Evolutionary conservation across 2,797 vertebrate genomes (phyloP).

Genomic region (Brachymystax lenok): DNA sequence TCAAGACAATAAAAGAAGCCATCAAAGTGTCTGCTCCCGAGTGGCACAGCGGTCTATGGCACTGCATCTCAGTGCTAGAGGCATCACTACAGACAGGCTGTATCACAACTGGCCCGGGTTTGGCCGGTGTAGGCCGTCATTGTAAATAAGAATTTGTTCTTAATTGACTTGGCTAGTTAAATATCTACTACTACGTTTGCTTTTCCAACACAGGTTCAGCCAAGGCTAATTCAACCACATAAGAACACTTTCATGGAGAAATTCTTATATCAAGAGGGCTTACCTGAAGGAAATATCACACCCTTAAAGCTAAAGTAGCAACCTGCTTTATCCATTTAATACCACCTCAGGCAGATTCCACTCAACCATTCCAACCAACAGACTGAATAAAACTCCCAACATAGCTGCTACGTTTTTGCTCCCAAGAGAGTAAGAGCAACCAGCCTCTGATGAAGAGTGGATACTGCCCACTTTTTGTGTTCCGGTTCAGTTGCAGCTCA

Average conservation of each 20-base stretch:
- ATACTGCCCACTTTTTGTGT: slow-evolving; percentile 18
- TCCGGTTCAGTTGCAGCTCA: slow-evolving; percentile 6
- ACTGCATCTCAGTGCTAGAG: too few species aligned
- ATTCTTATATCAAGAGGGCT: slow-evolving; percentile 14
- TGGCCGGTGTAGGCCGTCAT: too few species aligned
- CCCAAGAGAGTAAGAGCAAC: slow-evolving; percentile 17
- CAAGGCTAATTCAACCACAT: background rate
- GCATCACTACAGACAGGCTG: too few species aligned
- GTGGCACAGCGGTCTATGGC: too few species aligned
- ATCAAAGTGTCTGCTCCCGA: background rate
- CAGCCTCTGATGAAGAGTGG: slow-evolving; percentile 57
- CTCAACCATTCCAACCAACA: slow-evolving; percentile 11
- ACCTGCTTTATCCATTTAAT: slow-evolving; percentile 19
- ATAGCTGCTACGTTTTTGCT: slow-evolving; percentile 34
- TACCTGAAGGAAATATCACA: slow-evolving; percentile 47
- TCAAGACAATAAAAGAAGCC: background rate
- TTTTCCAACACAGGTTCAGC: background rate
- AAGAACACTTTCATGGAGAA: background rate
- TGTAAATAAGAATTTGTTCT: too few species aligned
- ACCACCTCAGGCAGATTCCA: slow-evolving; percentile 13
- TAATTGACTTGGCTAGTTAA: slow-evolving; percentile 13
- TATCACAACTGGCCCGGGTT: too few species aligned
- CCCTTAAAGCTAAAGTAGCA: slow-evolving; percentile 19
- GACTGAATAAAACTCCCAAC: slow-evolving; percentile 24
- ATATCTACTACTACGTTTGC: slow-evolving; percentile 26